These are phyloP conservation scores for Lobophora halterata DNA, from an alignment of 2,888 invertebrate genomes.

Conservation along the genomic window DNA sequence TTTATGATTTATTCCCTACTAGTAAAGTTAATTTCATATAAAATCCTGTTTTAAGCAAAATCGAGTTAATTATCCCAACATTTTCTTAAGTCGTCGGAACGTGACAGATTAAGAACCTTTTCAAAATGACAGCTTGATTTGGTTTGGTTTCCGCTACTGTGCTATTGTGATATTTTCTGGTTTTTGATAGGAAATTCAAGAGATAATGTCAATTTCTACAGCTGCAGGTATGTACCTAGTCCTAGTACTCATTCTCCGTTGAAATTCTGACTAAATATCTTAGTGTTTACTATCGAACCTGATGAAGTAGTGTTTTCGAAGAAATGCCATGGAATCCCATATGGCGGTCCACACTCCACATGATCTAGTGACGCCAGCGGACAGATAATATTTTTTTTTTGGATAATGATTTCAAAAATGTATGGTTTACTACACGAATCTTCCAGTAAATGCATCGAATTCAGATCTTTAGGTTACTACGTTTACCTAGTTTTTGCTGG, in stretches of 20 bases:
- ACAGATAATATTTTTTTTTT: constrained; percentile 49
- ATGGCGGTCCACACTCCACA: constrained; percentile 80
- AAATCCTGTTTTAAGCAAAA: background rate
- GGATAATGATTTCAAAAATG: constrained; percentile 38
- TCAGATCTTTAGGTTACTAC: constrained; percentile 60
- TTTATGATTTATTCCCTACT: background rate
- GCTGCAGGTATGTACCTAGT: constrained; percentile 69
- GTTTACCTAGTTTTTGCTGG: constrained; percentile 56
- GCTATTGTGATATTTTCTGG: constrained; percentile 78
- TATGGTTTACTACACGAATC: constrained; percentile 26
- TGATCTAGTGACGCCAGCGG: constrained; percentile 75
- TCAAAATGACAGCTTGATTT: constrained; percentile 79
- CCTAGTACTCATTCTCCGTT: constrained; percentile 38
- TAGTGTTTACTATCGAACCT: constrained; percentile 60
- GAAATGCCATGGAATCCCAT: constrained; percentile 80
- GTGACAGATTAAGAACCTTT: constrained; percentile 63
- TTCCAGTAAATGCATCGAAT: constrained; percentile 21
- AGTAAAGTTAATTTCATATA: background rate
- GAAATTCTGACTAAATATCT: constrained; percentile 34
- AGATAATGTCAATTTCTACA: constrained; percentile 76
- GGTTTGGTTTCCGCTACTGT: constrained; percentile 81
- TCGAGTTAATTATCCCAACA: background rate
- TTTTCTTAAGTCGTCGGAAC: constrained; percentile 37
- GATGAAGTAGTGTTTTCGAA: constrained; percentile 71
- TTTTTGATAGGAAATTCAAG: constrained; percentile 64